Evolutionary conservation across 2,113 vertebrate genomes (phyloP), one percentile per base, ranked within the genome.

Genomic region (Ctenodactylus gundi): DNA sequence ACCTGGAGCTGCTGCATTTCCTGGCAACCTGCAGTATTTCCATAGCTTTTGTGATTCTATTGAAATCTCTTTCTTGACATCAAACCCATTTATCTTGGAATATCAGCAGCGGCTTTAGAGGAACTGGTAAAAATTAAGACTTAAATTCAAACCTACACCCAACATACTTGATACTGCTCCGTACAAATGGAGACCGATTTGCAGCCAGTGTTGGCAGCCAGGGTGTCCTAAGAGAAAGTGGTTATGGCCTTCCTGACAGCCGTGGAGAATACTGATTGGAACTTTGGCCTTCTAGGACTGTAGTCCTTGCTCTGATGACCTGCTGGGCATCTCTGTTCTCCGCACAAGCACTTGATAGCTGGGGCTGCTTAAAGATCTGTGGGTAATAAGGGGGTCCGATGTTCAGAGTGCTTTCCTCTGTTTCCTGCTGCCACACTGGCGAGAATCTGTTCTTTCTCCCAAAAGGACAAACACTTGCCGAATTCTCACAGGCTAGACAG

Each of bases 71-170:
- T 94, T 85, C 73, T 92, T 51, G 76, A 36, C 81, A 75, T 88
- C 94, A 91, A 92, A 65, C 12, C 46, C 89, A 62, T 83, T 93
- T 95, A 84, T 75, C 76, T 94, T 94, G 70, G 17, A 83, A 60
- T 97, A 92, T 88, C 87, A 86, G 58, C 92, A 70, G 85, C 18
- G 89, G 65, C 87, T 95, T 58, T 93, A 76, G 44, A 44, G 51
- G 82, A 93, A 73, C 44, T 78, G 57, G 75, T 83, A 93, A 94
- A 82, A 96, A 90, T 82, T 75, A 23, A 94, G 96, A 83, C 29
- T 53, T 83, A 85, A 94, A 58, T 90, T 80, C 87, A 93, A 96
- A 67, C 27, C 49, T 13, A 73, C 84, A 72, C 51, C 41, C 46
- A 88, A 78, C 34, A 88, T 4, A 44, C 29, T 92, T 96, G 65